These are phyloP conservation scores for Temnothorax longispinosus DNA, from an alignment of 1,140 invertebrate species.

Conservation along the genomic window DNA sequence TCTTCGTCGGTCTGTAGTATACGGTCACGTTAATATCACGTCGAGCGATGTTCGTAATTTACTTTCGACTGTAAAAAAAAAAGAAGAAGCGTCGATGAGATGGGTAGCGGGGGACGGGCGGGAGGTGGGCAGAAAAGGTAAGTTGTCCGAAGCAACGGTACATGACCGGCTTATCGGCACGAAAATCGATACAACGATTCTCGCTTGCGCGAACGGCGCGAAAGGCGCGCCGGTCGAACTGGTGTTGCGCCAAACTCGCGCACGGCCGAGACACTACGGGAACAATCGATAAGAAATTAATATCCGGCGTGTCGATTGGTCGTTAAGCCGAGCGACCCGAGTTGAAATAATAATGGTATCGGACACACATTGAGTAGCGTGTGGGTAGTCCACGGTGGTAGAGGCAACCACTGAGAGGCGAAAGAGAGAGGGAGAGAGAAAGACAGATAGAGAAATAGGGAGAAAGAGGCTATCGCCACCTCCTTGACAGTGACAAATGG, in stretches of 20 bases:
- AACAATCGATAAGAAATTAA: conserved; percentile 84
- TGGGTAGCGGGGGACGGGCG: not conserved
- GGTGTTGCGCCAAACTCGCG: conserved; percentile 43
- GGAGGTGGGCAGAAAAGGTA: conserved; percentile 50
- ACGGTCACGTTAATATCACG: conserved; percentile 13
- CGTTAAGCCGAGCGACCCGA: conserved; percentile 77
- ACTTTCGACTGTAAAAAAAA: conserved; percentile 29
- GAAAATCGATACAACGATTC: conserved; percentile 64
- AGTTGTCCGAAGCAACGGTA: conserved; percentile 76
- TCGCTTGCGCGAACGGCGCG: conserved; percentile 45
- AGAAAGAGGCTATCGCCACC: conserved; percentile 86
- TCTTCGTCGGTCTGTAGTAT: not conserved
- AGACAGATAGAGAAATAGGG: conserved; percentile 76
- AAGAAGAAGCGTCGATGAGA: conserved; percentile 11
- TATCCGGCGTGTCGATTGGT: conserved; percentile 83
- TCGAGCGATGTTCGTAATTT: conserved; percentile 28
- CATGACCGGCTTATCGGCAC: conserved; percentile 69
- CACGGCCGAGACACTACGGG: not conserved
- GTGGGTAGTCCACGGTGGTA: conserved; percentile 47
- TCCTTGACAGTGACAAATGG: conserved; percentile 89
- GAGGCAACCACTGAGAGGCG: not conserved
- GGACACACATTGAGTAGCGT: conserved; percentile 59
- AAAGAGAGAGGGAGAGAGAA: conserved; percentile 59
- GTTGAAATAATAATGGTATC: conserved; percentile 84
- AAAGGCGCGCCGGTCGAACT: conserved; percentile 27